Conservation (phyloP, 53 echinoderm and acorn worm species). For the Stichopus horrens region DNA sequence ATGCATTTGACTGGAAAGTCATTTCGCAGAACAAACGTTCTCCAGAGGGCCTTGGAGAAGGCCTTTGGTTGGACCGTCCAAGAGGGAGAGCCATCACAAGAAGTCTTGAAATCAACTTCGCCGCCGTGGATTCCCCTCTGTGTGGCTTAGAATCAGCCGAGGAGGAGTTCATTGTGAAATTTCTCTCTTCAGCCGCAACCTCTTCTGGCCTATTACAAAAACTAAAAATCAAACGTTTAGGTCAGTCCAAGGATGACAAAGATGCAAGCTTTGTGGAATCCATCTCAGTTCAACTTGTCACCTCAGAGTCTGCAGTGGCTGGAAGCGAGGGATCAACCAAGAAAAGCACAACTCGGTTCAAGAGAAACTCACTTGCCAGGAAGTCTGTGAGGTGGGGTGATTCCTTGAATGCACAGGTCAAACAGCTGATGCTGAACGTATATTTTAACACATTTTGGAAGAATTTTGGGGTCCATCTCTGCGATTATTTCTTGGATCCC, state of each 20-base stretch:
- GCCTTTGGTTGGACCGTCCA: conserved; percentile 33
- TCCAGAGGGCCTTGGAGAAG: not conserved
- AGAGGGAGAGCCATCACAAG: conserved; percentile 21
- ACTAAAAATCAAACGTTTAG: conserved; percentile 51
- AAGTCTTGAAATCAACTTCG: conserved; percentile 29
- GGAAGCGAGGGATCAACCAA: conserved; percentile 2
- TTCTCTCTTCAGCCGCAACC: conserved; percentile 78
- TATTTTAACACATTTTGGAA: conserved; percentile 92
- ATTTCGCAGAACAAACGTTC: not conserved
- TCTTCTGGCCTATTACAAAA: conserved; percentile 91
- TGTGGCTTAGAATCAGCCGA: conserved; percentile 77
- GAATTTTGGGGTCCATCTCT: conserved; percentile 65
- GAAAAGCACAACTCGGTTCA: conserved; percentile 55
- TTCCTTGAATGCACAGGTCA: conserved; percentile 70
- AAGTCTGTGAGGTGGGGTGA: conserved; percentile 99
- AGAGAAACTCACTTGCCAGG: conserved; percentile 57
- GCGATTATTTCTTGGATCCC: conserved; percentile 52
- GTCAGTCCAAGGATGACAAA: conserved; percentile 33
- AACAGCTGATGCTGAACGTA: conserved; percentile 67
- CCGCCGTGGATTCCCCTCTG: conserved; percentile 62
- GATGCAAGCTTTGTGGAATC: conserved; percentile 36
- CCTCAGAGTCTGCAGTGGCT: conserved; percentile 8
- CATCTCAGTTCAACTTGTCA: conserved; percentile 36
- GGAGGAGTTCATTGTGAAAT: conserved; percentile 89
- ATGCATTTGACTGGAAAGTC: conserved; percentile 31